Percentiles rank a stretch among this genome's conserved stretches.
Conservation (phyloP, 2,888 invertebrate genomes). For the Metalampra italica region DNA sequence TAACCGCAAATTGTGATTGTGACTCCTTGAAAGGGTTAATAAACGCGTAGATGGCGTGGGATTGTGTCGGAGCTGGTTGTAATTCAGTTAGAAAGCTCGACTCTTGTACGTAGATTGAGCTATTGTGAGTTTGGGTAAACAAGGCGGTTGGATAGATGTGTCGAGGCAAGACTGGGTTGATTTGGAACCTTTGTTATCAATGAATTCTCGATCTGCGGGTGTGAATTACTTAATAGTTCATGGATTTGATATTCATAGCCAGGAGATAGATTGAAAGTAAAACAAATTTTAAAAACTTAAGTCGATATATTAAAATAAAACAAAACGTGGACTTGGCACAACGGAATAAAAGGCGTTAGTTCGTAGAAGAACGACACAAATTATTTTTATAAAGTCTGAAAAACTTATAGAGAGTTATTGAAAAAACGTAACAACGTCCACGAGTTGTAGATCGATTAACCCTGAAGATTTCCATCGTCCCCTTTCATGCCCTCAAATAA, state of each 20-base stretch:
- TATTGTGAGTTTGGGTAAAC: constrained; percentile 42
- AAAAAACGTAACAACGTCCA: constrained; percentile 1
- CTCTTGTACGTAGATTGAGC: constrained; percentile 63
- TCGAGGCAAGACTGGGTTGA: neutral
- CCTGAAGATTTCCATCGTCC: constrained; percentile 18
- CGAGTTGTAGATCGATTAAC: constrained; percentile 29
- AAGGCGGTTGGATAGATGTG: constrained; percentile 9
- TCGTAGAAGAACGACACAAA: too few species aligned
- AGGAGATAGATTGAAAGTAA: too few species aligned
- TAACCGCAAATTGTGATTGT: constrained; percentile 74
- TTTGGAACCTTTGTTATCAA: neutral
- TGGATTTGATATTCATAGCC: too few species aligned
- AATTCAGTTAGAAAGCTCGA: constrained; percentile 63
- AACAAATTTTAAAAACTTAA: too few species aligned
- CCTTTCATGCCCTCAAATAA: constrained; percentile 42
- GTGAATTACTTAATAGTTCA: too few species aligned
- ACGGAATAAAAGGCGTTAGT: too few species aligned
- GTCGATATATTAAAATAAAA: too few species aligned
- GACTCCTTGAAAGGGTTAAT: constrained; percentile 74
- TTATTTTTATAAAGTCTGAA: too few species aligned
- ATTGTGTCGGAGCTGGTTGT: constrained; percentile 48
- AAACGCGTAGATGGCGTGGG: constrained; percentile 58
- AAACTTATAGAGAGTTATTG: too few species aligned
- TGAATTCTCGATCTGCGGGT: neutral
- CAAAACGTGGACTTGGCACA: too few species aligned